Percentiles rank a stretch among this genome's conserved stretches.
phyloP scores from a whole-genome alignment of 2,797 vertebrate genomes.

The Graptemys geographica region DNA sequence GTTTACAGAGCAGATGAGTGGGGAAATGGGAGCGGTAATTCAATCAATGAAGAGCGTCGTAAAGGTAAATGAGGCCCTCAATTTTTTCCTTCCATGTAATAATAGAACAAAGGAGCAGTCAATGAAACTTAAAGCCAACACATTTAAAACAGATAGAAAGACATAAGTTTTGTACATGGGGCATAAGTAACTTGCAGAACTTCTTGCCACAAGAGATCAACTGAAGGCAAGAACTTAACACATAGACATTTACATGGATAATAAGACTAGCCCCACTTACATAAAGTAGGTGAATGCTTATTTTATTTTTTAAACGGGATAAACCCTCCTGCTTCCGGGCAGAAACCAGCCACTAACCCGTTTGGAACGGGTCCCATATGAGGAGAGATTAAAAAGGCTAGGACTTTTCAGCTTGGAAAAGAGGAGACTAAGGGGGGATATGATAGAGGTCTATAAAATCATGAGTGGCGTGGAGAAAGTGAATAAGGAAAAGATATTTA shows the following conservation, averaged over 20 bases:
- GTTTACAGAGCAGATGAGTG: too few relatives aligned
- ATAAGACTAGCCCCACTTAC: not conserved
- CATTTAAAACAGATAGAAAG: not conserved
- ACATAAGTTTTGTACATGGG: not conserved
- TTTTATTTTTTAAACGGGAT: not conserved
- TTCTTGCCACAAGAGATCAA: not conserved
- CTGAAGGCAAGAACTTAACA: not conserved
- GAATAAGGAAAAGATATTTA: too few relatives aligned
- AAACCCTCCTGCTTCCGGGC: not conserved
- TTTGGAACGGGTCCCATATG: too few relatives aligned
- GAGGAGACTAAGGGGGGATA: too few relatives aligned
- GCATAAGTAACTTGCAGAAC: not conserved
- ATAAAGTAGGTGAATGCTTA: not conserved
- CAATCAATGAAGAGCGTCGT: not conserved
- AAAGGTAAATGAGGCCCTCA: not conserved
- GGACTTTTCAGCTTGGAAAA: too few relatives aligned
- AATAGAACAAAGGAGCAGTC: not conserved
- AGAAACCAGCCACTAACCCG: not conserved
- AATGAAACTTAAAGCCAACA: not conserved
- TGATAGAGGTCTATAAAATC: too few relatives aligned
- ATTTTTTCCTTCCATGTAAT: not conserved
- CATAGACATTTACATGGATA: not conserved
- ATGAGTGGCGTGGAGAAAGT: too few relatives aligned
- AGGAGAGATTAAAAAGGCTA: too few relatives aligned
- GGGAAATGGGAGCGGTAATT: not conserved